phyloP scores from a whole-genome alignment of 37 sponge, comb jelly and placozoan species.

The Crambe crambe region DNA sequence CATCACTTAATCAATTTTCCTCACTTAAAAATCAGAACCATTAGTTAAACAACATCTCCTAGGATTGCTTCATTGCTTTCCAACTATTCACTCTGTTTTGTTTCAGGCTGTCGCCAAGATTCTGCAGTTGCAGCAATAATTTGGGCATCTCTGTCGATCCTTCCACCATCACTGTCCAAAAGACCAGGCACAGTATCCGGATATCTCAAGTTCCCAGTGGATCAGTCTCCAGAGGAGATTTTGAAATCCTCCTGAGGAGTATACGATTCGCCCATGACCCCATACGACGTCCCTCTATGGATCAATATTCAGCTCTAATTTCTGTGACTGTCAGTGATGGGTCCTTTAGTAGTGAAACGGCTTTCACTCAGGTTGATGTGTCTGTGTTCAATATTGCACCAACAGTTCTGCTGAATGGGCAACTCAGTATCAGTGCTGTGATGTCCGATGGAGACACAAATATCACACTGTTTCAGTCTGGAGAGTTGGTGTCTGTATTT shows the following conservation, averaged over 20 bases:
- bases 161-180: constrained; percentile 1
- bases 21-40: too few relatives aligned
- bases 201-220: constrained; percentile 2
- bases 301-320: constrained; percentile 11
- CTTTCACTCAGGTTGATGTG: constrained; percentile 3
- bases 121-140: constrained; percentile 24
- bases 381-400: constrained; percentile 27
- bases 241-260: constrained; percentile 31
- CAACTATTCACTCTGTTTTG: background rate
- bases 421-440: background rate
- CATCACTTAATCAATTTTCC: too few relatives aligned
- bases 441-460: constrained; percentile 7
- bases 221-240: background rate
- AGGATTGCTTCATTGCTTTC: too few relatives aligned
- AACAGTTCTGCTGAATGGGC: constrained; percentile 29
- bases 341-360: constrained; percentile 1
- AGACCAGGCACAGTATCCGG: constrained; percentile 2
- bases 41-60: too few relatives aligned
- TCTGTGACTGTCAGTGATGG: constrained; percentile 54
- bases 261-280: constrained; percentile 30
- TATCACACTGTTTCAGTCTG: background rate
- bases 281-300: background rate
- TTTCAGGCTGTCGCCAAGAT: background rate
- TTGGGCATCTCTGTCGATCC: background rate
- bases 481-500: background rate